These are phyloP conservation scores for Pristionchus entomophagus DNA, from an alignment of 2,888 invertebrate genomes.

Conservation along the genomic window DNA sequence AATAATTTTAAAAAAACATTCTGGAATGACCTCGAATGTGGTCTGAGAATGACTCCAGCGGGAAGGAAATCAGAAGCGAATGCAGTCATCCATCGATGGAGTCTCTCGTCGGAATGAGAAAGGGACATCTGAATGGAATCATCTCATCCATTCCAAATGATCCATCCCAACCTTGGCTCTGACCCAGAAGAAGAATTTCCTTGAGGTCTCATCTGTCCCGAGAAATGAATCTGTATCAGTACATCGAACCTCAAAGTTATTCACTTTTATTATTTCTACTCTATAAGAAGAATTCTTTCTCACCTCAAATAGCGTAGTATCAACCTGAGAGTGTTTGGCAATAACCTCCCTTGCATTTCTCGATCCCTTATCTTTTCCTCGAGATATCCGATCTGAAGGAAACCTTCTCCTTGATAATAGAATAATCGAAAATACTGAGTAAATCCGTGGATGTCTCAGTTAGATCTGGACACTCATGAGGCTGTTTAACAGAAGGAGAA, in stretches of 20 bases:
- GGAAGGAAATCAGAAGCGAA: conserved; percentile 45
- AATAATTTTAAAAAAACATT: not conserved
- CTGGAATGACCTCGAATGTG: conserved; percentile 24
- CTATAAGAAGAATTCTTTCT: not conserved
- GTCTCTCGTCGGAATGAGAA: not conserved
- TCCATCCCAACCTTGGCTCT: conserved; percentile 1
- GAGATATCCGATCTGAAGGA: not conserved
- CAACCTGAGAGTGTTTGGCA: not conserved
- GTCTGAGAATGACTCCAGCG: conserved; percentile 12
- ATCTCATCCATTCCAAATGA: not conserved
- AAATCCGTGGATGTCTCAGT: not conserved
- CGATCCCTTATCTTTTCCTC: not conserved
- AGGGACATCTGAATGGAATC: not conserved
- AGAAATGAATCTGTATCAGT: conserved; percentile 26
- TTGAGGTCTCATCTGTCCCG: not conserved
- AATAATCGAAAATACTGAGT: not conserved
- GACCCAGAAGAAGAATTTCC: conserved; percentile 42
- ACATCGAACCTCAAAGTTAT: conserved; percentile 14
- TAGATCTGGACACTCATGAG: conserved; percentile 42
- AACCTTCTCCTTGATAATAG: not conserved
- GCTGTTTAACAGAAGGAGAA: conserved; percentile 60
- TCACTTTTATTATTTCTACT: not conserved
- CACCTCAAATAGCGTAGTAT: conserved; percentile 9
- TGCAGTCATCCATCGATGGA: conserved; percentile 43
- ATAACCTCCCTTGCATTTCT: not conserved